phyloP scores from a whole-genome alignment of 1,140 invertebrate species.

The Homalodisca vitripennis region DNA sequence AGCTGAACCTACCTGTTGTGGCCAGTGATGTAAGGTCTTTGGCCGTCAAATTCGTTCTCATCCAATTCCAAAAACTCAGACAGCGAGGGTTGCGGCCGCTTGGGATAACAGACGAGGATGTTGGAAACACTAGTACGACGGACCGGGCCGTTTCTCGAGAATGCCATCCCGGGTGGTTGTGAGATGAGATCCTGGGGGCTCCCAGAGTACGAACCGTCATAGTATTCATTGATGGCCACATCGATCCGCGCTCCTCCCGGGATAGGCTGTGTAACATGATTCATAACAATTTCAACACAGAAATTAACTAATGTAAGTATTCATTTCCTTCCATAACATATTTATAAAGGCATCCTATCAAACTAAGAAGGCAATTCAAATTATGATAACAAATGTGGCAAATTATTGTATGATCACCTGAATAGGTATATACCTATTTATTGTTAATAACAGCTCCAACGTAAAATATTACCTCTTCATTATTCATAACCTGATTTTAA shows the following conservation, averaged over 20 bases:
- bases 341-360: no score
- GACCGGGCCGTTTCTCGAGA: conserved; percentile 77
- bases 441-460: no score
- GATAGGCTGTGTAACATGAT: conserved; percentile 59
- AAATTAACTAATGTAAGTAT: not conserved
- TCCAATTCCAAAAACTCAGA: conserved; percentile 83
- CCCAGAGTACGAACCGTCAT: conserved; percentile 94
- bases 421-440: no score
- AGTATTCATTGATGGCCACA: conserved; percentile 92
- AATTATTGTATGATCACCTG: no score
- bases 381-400: no score
- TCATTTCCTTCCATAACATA: no score
- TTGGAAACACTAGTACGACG: conserved; percentile 83
- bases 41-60: conserved; percentile 75
- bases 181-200: conserved; percentile 87
- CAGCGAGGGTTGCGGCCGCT: conserved; percentile 66
- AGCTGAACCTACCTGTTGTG: conserved; percentile 84
- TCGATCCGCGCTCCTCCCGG: conserved; percentile 86
- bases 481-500: no score
- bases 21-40: conserved; percentile 82
- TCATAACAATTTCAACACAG: not conserved
- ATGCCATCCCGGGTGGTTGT: conserved; percentile 61
- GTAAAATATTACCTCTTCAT: no score
- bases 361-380: no score
- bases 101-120: conserved; percentile 83